Evolutionary conservation across 1,140 invertebrate genomes (phyloP), one percentile per base, ranked within the genome.

Genomic region (Leptinotarsa defecta): DNA sequence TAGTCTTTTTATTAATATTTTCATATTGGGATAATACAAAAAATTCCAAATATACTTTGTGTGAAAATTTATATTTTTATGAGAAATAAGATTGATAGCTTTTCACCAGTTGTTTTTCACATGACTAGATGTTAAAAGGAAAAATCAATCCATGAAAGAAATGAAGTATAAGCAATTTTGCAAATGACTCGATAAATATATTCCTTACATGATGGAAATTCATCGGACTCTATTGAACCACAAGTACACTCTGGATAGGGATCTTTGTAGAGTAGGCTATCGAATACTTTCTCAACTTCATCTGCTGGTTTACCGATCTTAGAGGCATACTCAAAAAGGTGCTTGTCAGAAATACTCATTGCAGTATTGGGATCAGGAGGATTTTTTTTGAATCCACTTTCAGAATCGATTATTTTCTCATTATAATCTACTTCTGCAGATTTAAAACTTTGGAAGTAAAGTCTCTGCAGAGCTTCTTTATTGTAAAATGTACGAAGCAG

Each of bases 161-260:
- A 43, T 43, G 34, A 11, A 11, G 20, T n/a, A 62, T 62, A 20
- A 62, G 11, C 17, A 62, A 13, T n/a, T 20, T 20, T 62, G 3
- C 1, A 62, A 62, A 62, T 17, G 17, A 20, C 61, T 62, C 3
- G 2, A 62, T 6, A 62, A 19, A 62, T 62, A 20, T 13, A 68
- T 57, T 17, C n/a, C 65, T 68, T 68, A 68, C 65, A 15, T 27
- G 24, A 68, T 57, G 15, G 15, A 57, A 17, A 3, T 22, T 62
- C 57, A 24, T 62, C 34, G 1, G 15, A 62, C 24, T 76, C 76
- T 69, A 74, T 62, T 49, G 64, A 77, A n/a, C 76, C 76, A 77
- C 82, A 83, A n/a, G 75, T 76, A 63, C 82, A 83, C 20, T 79
- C 74, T 0, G 69, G 71, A 75, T 83, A 82, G 22, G 82, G 82